Evolutionary conservation across 2,888 invertebrate genomes (phyloP), one percentile per base, ranked within the genome.

Genomic region (Phortica okadai): DNA sequence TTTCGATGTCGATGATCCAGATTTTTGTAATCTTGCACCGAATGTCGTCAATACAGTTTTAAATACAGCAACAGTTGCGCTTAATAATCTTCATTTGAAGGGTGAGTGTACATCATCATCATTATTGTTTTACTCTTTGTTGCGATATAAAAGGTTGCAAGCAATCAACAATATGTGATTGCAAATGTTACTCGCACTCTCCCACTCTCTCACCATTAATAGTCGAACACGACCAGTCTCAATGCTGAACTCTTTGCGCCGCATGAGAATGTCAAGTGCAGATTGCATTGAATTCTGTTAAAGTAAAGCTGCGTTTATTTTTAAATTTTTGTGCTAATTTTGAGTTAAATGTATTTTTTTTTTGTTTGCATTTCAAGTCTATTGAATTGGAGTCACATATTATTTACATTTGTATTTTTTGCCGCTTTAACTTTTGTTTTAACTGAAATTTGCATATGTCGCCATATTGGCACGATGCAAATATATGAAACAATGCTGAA

Each of bases 1-100:
- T 59, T 91, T 91, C 80, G 91, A 91, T 85, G 89, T 90, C 54
- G 91, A 91, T 81, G 91, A 91, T 88, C 91, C 91, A 67, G 91
- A 91, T 86, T 91, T 91, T 81, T 90, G 89, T 77, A 87, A 84
- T 79, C 82, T 84, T 25, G 81, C 86, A 44, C 79, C 85, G 41
- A 84, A 80, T 78, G 80, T 77, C 70, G 80, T 82, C 8, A 83
- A 81, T 77, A 81, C 85, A 80, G 86, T 84, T 77, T 74, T 89
- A 73, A 82, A 82, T 76, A 79, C 84, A 45, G 79, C 76, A 59
- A 76, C 81, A 77, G 78, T 75, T 79, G 80, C 73, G 58, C 75
- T 86, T 66, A 81, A 83, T 67, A 82, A 82, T 74, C 86, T 88
- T 42, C 85, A 84, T 76, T 86, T 90, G 33, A 90, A 88, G 77